Percentiles rank a stretch among this genome's conserved stretches.
These are phyloP conservation scores for Brienomyrus brachyistius DNA, from an alignment of 2,113 vertebrate genomes.

Conservation along the genomic window DNA sequence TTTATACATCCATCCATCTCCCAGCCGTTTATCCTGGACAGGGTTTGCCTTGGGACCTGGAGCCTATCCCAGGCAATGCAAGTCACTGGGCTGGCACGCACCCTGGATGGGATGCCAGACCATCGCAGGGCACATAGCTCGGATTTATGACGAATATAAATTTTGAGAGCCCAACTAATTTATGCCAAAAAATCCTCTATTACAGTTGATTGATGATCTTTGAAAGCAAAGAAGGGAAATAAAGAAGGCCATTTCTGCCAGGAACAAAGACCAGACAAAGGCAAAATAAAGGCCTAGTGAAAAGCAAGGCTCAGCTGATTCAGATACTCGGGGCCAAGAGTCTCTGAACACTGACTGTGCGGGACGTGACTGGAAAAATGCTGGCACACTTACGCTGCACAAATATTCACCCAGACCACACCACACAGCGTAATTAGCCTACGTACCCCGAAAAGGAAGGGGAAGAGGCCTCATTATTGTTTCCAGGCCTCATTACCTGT, in stretches of 20 bases:
- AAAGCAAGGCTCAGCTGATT: not conserved
- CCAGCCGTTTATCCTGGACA: not conserved
- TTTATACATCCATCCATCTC: not conserved
- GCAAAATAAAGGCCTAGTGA: not conserved
- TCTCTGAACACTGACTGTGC: not conserved
- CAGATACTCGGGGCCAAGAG: not conserved
- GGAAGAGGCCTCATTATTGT: slow-evolving; percentile 19
- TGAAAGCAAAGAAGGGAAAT: not conserved
- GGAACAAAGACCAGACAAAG: not conserved
- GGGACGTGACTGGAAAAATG: not conserved
- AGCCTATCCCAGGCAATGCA: not conserved
- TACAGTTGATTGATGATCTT: not conserved
- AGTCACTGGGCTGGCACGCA: not conserved
- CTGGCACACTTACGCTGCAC: not conserved
- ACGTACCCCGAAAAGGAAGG: slow-evolving; percentile 18
- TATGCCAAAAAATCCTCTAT: not conserved
- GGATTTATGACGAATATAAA: slow-evolving; percentile 1
- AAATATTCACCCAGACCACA: not conserved
- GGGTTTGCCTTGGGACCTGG: not conserved
- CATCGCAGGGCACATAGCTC: not conserved
- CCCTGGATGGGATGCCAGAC: not conserved
- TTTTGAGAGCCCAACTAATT: not conserved
- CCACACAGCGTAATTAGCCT: not conserved
- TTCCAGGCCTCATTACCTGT: slow-evolving; percentile 31
- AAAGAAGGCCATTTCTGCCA: not conserved